phyloP scores from a whole-genome alignment of 2,797 vertebrate genomes.

The Parambassis ranga region DNA sequence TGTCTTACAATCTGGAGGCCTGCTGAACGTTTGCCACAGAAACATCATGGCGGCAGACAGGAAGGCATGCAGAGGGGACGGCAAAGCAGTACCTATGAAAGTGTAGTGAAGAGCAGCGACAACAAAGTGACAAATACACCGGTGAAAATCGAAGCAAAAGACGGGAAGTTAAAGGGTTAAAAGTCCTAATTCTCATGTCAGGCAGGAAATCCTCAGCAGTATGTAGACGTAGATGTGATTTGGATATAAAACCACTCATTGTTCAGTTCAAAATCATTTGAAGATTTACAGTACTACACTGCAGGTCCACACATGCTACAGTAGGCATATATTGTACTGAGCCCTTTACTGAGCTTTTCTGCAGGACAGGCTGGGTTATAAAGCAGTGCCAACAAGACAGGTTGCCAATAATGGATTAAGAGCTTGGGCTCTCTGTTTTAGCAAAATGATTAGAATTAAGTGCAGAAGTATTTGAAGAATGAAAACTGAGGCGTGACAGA shows the following conservation, averaged over 20 bases:
- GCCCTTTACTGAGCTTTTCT: not conserved
- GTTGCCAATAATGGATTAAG: slow-evolving; percentile 56
- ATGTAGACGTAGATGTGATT: not conserved
- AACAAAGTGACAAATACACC: not conserved
- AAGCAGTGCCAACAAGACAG: slow-evolving; percentile 40
- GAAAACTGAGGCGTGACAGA: not conserved
- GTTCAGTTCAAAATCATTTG: not conserved
- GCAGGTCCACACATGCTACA: too few species aligned
- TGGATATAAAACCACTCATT: not conserved
- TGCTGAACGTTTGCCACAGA: not conserved
- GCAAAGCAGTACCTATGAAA: not conserved
- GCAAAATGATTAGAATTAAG: slow-evolving; percentile 30
- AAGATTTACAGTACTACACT: not conserved
- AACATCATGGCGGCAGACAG: not conserved
- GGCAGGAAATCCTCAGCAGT: not conserved
- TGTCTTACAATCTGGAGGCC: slow-evolving; percentile 3
- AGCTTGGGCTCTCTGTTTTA: slow-evolving; percentile 33
- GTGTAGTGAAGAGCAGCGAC: not conserved
- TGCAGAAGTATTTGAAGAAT: slow-evolving; percentile 4
- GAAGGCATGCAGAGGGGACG: not conserved
- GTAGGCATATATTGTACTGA: too few species aligned
- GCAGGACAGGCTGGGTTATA: slow-evolving; percentile 11
- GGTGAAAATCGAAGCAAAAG: not conserved
- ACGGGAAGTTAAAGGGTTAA: not conserved
- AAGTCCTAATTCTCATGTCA: not conserved